Percentiles rank a stretch among this genome's conserved stretches.
phyloP scores from a whole-genome alignment of 2,888 invertebrate species.

The Trachelus iudaicus region DNA sequence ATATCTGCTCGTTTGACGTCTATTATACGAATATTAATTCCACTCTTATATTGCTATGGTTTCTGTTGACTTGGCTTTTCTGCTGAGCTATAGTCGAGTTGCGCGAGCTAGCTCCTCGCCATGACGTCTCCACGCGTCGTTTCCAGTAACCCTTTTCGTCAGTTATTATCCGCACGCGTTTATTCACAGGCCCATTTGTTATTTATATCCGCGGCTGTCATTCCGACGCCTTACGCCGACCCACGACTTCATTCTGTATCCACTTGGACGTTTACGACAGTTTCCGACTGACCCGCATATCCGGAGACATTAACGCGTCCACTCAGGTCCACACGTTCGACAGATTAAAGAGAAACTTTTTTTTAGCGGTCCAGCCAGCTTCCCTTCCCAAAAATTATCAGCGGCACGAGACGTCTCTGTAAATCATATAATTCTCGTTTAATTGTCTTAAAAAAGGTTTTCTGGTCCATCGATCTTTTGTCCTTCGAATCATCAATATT shows the following conservation, averaged over 20 bases:
- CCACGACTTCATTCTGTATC: not conserved
- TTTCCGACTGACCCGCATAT: not conserved
- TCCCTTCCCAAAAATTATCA: not conserved
- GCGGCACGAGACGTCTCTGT: not conserved
- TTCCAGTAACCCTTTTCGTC: constrained; percentile 45
- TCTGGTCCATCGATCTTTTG: not conserved
- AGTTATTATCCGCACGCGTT: constrained; percentile 50
- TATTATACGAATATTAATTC: not conserved
- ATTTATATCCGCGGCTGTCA: constrained; percentile 39
- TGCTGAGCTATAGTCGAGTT: not conserved
- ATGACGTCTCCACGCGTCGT: not conserved
- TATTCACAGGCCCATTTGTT: constrained; percentile 49
- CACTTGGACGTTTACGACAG: not conserved
- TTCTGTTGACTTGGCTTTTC: not conserved
- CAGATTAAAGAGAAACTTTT: not conserved
- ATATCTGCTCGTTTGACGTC: not conserved
- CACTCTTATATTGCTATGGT: not conserved
- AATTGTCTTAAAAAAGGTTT: not conserved
- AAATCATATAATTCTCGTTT: not conserved
- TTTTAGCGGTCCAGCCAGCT: not conserved
- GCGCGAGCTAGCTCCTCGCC: not conserved
- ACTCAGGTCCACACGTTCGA: not conserved
- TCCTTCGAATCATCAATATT: not conserved
- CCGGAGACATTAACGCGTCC: not conserved
- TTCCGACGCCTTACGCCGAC: constrained; percentile 15